A percentile compares a stretch with the other conserved stretches of the same genome.
Evolutionary conservation across 2,113 vertebrate species (phyloP).

Genomic region (Chamaea fasciata): DNA sequence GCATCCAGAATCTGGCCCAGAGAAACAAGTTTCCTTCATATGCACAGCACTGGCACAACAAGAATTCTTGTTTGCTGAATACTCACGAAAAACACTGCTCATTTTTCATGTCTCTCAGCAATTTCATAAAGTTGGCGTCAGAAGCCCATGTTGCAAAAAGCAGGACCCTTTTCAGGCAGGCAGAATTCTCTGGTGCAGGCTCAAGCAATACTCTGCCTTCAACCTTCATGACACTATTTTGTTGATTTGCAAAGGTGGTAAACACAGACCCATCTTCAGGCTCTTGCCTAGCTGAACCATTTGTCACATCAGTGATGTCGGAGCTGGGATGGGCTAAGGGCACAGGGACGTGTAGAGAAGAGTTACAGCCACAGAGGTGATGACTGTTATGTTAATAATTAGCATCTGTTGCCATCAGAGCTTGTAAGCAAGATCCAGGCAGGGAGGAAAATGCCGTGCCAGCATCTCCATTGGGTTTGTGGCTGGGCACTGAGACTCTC

Average conservation of each 20-base stretch:
- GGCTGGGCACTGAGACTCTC: neutral
- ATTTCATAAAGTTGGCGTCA: neutral
- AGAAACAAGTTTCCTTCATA: neutral
- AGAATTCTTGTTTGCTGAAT: neutral
- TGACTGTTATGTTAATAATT: neutral
- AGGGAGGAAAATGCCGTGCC: neutral
- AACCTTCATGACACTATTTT: neutral
- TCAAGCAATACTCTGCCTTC: neutral
- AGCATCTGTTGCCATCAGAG: neutral
- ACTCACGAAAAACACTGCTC: neutral
- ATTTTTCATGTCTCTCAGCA: neutral
- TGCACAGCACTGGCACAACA: fast-evolving
- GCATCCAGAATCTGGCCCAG: neutral
- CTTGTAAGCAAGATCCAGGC: neutral
- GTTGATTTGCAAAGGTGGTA: neutral
- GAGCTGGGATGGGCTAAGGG: neutral
- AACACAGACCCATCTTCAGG: neutral
- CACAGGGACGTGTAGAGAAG: neutral
- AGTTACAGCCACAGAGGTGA: neutral
- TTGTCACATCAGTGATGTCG: fast-evolving
- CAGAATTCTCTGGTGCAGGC: neutral
- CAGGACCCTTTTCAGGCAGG: neutral
- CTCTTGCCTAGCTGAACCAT: neutral
- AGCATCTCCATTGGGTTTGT: neutral
- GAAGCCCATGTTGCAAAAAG: neutral